Conservation (phyloP, 2,113 vertebrate genomes). For the Upupa epops region DNA sequence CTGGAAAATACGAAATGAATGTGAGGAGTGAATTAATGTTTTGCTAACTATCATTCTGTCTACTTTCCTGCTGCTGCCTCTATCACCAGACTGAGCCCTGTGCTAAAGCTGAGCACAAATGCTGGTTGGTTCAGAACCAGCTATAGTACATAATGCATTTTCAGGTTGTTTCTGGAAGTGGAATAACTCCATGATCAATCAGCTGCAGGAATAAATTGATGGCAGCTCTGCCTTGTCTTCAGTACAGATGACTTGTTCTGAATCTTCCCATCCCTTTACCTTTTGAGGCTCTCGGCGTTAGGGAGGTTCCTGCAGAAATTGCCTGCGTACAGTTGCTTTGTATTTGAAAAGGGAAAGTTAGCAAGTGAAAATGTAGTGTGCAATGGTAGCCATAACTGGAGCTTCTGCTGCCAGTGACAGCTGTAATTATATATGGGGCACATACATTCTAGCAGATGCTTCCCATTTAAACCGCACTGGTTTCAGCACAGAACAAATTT, state of each 20-base stretch:
- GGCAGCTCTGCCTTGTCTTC: not conserved
- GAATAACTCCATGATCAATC: not conserved
- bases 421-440: not conserved
- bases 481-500: constrained; percentile 39
- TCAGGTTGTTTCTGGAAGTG: not conserved
- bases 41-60: not conserved
- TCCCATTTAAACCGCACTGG: constrained; percentile 1
- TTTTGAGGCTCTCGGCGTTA: not conserved
- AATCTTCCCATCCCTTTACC: not conserved
- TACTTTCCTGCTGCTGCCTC: not conserved
- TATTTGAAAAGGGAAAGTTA: not conserved
- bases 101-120: not conserved
- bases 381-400: not conserved
- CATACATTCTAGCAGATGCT: not conserved
- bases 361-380: not conserved
- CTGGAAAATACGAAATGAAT: not conserved
- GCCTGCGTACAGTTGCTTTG: not conserved
- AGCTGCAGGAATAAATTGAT: not conserved
- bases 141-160: not conserved
- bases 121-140: not conserved
- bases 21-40: not conserved
- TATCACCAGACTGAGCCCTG: not conserved
- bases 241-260: not conserved
- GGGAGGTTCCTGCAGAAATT: not conserved
- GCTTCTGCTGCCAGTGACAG: not conserved